Evolutionary conservation across 2,797 vertebrate species (phyloP), one percentile per base, ranked within the genome.

Genomic region (Xiphorhynchus erythropygius): DNA sequence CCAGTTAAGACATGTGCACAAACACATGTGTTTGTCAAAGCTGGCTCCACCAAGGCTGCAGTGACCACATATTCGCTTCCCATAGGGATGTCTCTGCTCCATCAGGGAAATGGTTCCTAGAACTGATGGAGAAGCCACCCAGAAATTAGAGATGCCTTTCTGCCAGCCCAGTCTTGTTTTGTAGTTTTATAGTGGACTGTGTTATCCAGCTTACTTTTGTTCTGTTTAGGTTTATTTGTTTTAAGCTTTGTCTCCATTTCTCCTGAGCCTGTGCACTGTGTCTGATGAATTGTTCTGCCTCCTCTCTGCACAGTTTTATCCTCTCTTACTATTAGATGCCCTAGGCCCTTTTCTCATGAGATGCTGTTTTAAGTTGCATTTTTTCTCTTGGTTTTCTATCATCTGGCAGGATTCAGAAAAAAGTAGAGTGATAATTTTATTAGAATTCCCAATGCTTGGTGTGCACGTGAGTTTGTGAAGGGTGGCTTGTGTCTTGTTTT

Each of bases 391-490:
- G 15, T 44, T 93, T 93, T 73, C 57, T 77, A 18, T 85, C 5
- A 7, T 55, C 28, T 67, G 71, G 21, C 57, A 91, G 79, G 22
- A 32, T 73, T 82, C 50, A 73, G 32, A 14, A 84, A 69, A 90
- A 90, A 65, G 15, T n/a, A 50, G 30, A 79, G 47, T 16, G 47
- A 89, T 89, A 65, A 90, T 92, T 90, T 93, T 76, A 73, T 89
- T 70, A 71, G 50, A 75, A 87, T 89, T 82, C 52, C 59, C 70
- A 79, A 0, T 33, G 24, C 50, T 89, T 62, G 47, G 7, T 88
- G 55, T 78, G 19, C 22, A 13, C 9, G 11, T 69, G 65, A 86
- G 17, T 88, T 94, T 90, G 57, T 75, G 67, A 65, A 59, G 70
- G 27, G 21, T 82, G 50, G 30, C 35, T 82, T 63, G 25, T 0